Evolutionary conservation across 2,113 vertebrate species (phyloP).

Genomic region (Entomyzon cyanotis): DNA sequence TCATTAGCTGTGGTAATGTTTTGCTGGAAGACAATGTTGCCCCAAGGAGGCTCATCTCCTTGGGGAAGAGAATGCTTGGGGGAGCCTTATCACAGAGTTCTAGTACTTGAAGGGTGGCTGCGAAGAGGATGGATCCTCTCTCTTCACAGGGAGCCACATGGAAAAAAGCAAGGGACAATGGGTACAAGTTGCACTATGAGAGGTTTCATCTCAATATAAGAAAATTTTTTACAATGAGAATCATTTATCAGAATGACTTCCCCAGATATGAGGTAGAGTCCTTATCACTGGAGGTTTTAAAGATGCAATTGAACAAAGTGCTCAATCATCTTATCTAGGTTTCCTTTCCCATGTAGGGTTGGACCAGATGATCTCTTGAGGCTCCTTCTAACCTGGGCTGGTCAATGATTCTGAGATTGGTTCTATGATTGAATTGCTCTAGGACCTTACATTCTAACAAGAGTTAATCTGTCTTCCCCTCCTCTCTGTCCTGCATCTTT

Average conservation of each 20-base stretch:
- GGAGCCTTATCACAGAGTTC: not conserved
- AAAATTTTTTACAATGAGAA: not conserved
- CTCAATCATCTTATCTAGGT: not conserved
- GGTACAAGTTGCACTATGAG: not conserved
- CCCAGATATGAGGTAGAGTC: not conserved
- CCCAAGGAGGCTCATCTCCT: not conserved
- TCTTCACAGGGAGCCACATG: not conserved
- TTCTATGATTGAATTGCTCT: not conserved
- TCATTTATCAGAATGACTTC: not conserved
- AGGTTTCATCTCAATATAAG: not conserved
- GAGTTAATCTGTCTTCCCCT: not conserved
- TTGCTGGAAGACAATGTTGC: not conserved
- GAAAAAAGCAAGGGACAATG: not conserved
- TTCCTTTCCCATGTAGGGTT: not conserved
- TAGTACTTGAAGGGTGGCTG: not conserved
- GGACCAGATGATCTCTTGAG: not conserved
- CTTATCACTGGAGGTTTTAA: not conserved
- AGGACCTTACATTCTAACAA: not conserved
- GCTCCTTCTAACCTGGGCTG: not conserved
- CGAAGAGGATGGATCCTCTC: not conserved
- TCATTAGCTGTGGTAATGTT: not conserved
- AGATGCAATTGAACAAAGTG: not conserved
- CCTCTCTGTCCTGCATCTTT: not conserved
- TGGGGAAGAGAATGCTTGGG: not conserved
- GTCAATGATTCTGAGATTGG: not conserved